Base-by-base conservation (phyloP, 2,113 vertebrate species). In the Stictonetta naevosa region DNA sequence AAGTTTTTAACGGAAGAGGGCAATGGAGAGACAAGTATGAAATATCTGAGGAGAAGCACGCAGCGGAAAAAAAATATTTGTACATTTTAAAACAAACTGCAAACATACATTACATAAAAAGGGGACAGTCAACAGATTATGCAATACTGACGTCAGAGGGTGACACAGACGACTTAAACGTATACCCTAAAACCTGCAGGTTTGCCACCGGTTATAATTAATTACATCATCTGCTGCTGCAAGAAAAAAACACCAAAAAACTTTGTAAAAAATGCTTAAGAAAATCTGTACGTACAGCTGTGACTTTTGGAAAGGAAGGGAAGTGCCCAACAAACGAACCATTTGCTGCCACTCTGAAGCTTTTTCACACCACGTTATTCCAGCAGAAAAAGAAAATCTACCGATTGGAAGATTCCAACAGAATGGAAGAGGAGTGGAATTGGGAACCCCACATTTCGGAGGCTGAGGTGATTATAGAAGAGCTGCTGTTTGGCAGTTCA, bases 1-100 rank as follows among this genome's bases (percentile, higher is more conserved):
- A 86, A 33, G 55, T n/a, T 80, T 92, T 72, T 60, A 94, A 97
- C 98, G 97, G 95, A 73, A 98, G 98, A 97, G 98, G 98, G 98
- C 98, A 97, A 97, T 0, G 91, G 93, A 97, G 97, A 97, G 94
- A 95, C n/a, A 89, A 95, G 85, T 10, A 19, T 11, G 94, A 94
- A 95, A 84, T 62, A 94, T 20, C 42, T 7, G 36, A 95, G 90
- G 52, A 77, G 82, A 83, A 88, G 91, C 53, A 93, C 90, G 64
- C 94, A 93, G 86, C 82, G 96, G 36, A 12, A 94, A 92, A 96
- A 96, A 89, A 92, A 76, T 66, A 88, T 89, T 80, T 91, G 94
- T 86, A 75, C 92, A 31, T 96, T 97, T 98, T 96, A 69, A 97
- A 95, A 83, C 88, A 97, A 97, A 97, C 95, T 96, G 91, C 96